Evolutionary conservation across 2,888 invertebrate genomes (phyloP).

Genomic region (Holacanthella duospinosa): DNA sequence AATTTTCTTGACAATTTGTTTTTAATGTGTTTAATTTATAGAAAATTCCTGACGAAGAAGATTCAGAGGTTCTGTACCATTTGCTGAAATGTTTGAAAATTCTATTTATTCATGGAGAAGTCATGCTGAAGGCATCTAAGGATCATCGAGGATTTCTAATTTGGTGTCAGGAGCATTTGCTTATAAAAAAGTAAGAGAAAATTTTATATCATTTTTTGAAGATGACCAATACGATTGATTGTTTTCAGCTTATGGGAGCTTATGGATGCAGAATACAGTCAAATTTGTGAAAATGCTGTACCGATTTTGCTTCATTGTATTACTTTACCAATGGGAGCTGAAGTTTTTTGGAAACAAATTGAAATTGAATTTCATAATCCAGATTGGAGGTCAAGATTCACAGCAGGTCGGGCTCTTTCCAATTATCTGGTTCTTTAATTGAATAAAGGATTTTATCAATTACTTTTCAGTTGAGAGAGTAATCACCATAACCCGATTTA

Average conservation of each 20-base stretch:
- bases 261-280: slow-evolving; percentile 82
- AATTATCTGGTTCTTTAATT: neutral
- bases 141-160: slow-evolving; percentile 87
- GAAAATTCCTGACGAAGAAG: slow-evolving; percentile 52
- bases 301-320: slow-evolving; percentile 90
- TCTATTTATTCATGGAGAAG: slow-evolving; percentile 84
- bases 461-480: slow-evolving; percentile 70
- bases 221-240: slow-evolving; percentile 5
- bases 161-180: slow-evolving; percentile 89
- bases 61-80: slow-evolving; percentile 87
- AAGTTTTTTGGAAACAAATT: slow-evolving; percentile 91
- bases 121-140: slow-evolving; percentile 70
- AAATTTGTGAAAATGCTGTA: slow-evolving; percentile 83
- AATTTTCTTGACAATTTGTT: neutral
- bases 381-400: slow-evolving; percentile 82
- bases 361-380: slow-evolving; percentile 84
- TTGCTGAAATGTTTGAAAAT: slow-evolving; percentile 83
- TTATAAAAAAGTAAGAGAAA: slow-evolving; percentile 69
- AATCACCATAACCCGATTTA: slow-evolving; percentile 80
- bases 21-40: slow-evolving; percentile 42
- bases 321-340: slow-evolving; percentile 83
- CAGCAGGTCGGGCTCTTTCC: slow-evolving; percentile 55
- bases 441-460: neutral
- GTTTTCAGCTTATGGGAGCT: slow-evolving; percentile 74
- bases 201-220: neutral